Conservation (phyloP, 1,140 invertebrate species). For the Amyelois transitella region DNA sequence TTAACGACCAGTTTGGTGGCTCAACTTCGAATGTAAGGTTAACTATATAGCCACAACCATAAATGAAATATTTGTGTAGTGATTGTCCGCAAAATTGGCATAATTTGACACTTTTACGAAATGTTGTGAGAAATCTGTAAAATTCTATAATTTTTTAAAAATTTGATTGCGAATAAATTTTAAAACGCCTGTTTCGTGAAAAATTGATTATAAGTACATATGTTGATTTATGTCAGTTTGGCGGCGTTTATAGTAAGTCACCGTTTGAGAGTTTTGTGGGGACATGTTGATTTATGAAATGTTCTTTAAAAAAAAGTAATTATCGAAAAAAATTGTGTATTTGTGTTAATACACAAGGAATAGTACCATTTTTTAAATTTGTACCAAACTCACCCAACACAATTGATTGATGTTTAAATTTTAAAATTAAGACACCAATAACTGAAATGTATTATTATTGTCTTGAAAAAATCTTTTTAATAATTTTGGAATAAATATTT, state of each 20-base stretch:
- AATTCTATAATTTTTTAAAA: background rate
- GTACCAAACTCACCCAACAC: too few relatives aligned
- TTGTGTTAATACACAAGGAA: too few relatives aligned
- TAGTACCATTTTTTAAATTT: too few relatives aligned
- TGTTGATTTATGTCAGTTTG: slow-evolving; percentile 1
- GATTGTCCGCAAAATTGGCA: slow-evolving; percentile 2
- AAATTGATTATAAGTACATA: background rate
- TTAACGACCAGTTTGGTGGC: slow-evolving; percentile 29
- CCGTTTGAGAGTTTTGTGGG: slow-evolving; percentile 30
- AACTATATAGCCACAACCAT: slow-evolving; percentile 20
- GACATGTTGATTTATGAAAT: slow-evolving; percentile 27
- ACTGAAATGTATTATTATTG: too few relatives aligned
- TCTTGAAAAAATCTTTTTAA: too few relatives aligned
- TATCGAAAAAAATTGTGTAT: too few relatives aligned
- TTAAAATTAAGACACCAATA: too few relatives aligned
- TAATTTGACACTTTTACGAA: slow-evolving; percentile 10
- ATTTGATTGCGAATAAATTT: background rate
- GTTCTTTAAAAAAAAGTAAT: too few relatives aligned
- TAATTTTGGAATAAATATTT: too few relatives aligned
- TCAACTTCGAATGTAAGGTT: slow-evolving; percentile 32
- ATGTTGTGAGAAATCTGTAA: background rate
- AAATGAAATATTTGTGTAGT: slow-evolving; percentile 8
- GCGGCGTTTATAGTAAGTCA: slow-evolving; percentile 28
- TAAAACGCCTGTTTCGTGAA: background rate
- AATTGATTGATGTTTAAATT: too few relatives aligned